Evolutionary conservation across 2,113 vertebrate genomes (phyloP).

Genomic region (Fregata magnificens): DNA sequence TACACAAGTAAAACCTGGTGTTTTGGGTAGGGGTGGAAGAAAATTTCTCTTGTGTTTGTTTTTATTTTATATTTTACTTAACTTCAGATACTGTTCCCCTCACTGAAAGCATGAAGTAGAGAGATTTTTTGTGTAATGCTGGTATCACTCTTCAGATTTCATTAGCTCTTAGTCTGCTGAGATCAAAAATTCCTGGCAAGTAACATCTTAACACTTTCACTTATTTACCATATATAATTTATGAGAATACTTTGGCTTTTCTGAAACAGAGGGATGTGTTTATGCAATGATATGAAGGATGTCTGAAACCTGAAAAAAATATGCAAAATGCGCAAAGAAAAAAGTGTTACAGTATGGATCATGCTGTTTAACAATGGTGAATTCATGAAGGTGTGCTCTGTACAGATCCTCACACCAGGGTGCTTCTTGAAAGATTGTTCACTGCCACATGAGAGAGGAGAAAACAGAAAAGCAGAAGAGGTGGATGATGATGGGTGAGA

Average conservation of each 20-base stretch:
- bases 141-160: neutral
- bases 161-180: neutral
- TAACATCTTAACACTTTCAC: neutral
- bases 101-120: neutral
- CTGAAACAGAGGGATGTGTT: neutral
- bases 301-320: neutral
- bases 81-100: neutral
- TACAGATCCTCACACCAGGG: neutral
- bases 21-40: neutral
- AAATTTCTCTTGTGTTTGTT: neutral
- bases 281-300: neutral
- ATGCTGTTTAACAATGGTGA: neutral
- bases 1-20: neutral
- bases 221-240: neutral
- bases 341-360: accelerated
- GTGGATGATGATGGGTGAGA: neutral
- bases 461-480: neutral
- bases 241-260: neutral
- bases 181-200: neutral
- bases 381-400: neutral
- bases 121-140: neutral
- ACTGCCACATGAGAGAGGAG: neutral
- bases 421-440: neutral
- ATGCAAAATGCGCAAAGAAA: neutral
- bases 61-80: neutral